phyloP scores from a whole-genome alignment of 2,113 vertebrate genomes.

The Melanotaenia duboulayi region DNA sequence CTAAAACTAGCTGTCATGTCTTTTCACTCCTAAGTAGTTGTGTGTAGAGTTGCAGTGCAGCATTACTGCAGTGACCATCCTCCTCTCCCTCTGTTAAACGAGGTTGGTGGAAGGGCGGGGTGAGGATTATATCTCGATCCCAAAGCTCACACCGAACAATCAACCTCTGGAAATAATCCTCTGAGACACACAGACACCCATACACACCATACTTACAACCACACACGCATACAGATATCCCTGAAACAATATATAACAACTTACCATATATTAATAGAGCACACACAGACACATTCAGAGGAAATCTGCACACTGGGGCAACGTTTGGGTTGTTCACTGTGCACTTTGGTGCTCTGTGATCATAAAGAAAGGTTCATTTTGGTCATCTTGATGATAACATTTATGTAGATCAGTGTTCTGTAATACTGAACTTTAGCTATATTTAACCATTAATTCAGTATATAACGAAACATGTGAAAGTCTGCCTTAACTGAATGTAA shows the following conservation, averaged over 20 bases:
- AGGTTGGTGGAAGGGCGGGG: slow-evolving; percentile 25
- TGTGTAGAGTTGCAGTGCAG: slow-evolving; percentile 3
- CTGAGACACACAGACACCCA: slow-evolving; percentile 53
- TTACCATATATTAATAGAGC: neutral
- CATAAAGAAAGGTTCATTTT: too few relatives aligned
- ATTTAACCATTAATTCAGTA: neutral
- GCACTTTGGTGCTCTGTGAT: neutral
- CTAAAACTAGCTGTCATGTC: neutral
- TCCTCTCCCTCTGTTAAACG: slow-evolving; percentile 36
- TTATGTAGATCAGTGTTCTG: too few relatives aligned
- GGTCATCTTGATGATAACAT: too few relatives aligned
- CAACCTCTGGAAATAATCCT: slow-evolving; percentile 79
- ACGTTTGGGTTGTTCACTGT: neutral
- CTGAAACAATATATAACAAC: slow-evolving; percentile 3
- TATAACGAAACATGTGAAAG: neutral
- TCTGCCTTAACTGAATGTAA: neutral
- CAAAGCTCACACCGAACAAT: slow-evolving; percentile 83
- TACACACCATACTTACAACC: slow-evolving; percentile 34
- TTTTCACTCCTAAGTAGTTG: neutral
- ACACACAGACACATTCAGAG: neutral
- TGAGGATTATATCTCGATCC: slow-evolving; percentile 79
- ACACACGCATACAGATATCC: slow-evolving; percentile 1
- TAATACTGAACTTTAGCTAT: neutral
- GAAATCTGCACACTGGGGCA: neutral
- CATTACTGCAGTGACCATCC: slow-evolving; percentile 23